Conservation (phyloP, 2,888 invertebrate genomes). For the Leistus spinibarbis region DNA sequence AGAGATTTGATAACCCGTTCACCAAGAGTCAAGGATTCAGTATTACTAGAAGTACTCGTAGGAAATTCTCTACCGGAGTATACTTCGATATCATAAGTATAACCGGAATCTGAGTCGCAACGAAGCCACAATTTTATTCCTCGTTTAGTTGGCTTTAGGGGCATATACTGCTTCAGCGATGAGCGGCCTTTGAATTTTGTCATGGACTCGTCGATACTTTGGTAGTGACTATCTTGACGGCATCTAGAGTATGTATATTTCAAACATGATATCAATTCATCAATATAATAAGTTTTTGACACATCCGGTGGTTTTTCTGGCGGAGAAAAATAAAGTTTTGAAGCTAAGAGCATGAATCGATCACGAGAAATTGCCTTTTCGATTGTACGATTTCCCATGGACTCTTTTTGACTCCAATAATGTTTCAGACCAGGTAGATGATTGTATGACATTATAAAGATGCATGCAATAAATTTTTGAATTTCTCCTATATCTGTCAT, state of each 20-base stretch:
- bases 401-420: slow-evolving; percentile 26
- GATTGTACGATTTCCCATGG: slow-evolving; percentile 27
- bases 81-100: slow-evolving; percentile 45
- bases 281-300: slow-evolving; percentile 32
- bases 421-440: slow-evolving; percentile 14
- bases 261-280: slow-evolving; percentile 36
- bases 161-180: no score
- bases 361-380: slow-evolving; percentile 29
- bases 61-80: slow-evolving; percentile 46
- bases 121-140: no score
- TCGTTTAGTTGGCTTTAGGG: no score
- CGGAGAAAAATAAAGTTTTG: slow-evolving; percentile 31
- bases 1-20: slow-evolving; percentile 43
- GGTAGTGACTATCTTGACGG: slow-evolving; percentile 27
- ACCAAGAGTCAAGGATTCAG: slow-evolving; percentile 40
- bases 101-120: slow-evolving; percentile 43
- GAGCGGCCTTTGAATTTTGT: slow-evolving; percentile 40
- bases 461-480: slow-evolving; percentile 23
- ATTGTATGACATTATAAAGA: slow-evolving; percentile 37
- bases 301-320: slow-evolving; percentile 34
- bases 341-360: slow-evolving; percentile 23
- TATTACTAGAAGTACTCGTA: slow-evolving; percentile 30
- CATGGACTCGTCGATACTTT: slow-evolving; percentile 40
- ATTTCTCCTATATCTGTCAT: slow-evolving; percentile 30
- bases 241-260: slow-evolving; percentile 36